phyloP scores from a whole-genome alignment of 2,113 vertebrate genomes.

The Carassius gibelio region DNA sequence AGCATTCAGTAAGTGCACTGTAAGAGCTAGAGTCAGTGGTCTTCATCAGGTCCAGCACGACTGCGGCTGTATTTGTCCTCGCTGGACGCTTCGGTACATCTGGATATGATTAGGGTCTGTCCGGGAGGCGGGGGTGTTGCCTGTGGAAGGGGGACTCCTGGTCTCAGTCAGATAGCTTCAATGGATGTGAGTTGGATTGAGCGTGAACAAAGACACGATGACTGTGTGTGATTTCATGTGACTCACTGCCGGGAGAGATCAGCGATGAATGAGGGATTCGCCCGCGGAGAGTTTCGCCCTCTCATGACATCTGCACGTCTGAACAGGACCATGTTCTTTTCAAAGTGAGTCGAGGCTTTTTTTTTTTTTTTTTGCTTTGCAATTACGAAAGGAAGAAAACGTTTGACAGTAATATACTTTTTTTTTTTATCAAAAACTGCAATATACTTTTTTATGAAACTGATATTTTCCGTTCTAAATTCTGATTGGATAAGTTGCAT shows the following conservation, averaged over 20 bases:
- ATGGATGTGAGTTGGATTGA: constrained; percentile 44
- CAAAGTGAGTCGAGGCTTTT: constrained; percentile 18
- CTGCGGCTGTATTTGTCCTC: not conserved
- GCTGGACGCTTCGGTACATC: constrained; percentile 36
- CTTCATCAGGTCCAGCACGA: not conserved
- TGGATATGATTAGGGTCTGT: constrained; percentile 14
- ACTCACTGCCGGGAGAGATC: constrained; percentile 25
- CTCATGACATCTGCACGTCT: constrained; percentile 29
- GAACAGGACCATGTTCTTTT: constrained; percentile 48
- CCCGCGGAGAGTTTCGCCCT: constrained; percentile 57
- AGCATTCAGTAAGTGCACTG: too few species aligned
- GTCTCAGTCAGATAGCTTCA: constrained; percentile 46
- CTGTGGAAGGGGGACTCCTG: constrained; percentile 19
- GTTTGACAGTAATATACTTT: not conserved
- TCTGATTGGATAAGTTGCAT: not conserved
- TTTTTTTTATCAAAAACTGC: not conserved
- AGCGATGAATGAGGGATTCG: constrained; percentile 61
- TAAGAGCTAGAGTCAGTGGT: too few species aligned
- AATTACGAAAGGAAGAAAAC: not conserved
- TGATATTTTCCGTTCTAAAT: not conserved
- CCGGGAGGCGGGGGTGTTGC: constrained; percentile 55
- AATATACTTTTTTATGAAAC: not conserved
- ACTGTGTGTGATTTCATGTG: constrained; percentile 7
- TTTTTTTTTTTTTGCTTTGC: not conserved
- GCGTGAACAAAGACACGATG: not conserved